phyloP scores from a whole-genome alignment of 2,888 invertebrate genomes.

The Allophyes oxyacanthae region DNA sequence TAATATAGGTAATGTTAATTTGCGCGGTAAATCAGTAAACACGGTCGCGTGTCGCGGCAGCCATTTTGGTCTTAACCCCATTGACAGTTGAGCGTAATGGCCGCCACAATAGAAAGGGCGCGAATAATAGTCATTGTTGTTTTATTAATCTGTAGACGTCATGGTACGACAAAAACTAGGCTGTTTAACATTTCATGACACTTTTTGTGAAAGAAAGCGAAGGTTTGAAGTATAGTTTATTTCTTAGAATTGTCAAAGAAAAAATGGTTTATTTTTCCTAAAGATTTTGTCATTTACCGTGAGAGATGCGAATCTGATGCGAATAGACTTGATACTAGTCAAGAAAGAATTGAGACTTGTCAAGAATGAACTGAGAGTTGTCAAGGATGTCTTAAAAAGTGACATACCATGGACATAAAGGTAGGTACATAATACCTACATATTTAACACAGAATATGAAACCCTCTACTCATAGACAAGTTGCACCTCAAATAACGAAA shows the following conservation, averaged over 20 bases:
- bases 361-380: too few species aligned
- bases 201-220: conserved; percentile 36
- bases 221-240: conserved; percentile 17
- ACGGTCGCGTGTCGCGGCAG: conserved; percentile 71
- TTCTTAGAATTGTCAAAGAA: conserved; percentile 12
- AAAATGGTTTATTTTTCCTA: conserved; percentile 4
- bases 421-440: too few species aligned
- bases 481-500: too few species aligned
- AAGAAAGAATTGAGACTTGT: too few species aligned
- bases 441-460: too few species aligned
- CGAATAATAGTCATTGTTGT: conserved; percentile 62
- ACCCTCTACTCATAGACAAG: too few species aligned
- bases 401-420: too few species aligned
- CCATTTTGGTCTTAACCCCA: conserved; percentile 77
- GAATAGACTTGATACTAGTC: too few species aligned
- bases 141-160: conserved; percentile 54
- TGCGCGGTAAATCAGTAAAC: conserved; percentile 69
- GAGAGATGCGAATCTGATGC: too few species aligned
- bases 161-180: conserved; percentile 47
- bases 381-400: too few species aligned
- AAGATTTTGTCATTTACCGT: too few species aligned
- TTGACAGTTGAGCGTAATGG: conserved; percentile 67
- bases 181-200: conserved; percentile 50
- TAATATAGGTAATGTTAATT: conserved; percentile 63
- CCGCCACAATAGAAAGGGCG: conserved; percentile 67